A percentile compares a stretch with the other conserved stretches of the same genome.
Conservation (phyloP, 1,140 invertebrate species). For the Trachymyrmex cornetzi region DNA sequence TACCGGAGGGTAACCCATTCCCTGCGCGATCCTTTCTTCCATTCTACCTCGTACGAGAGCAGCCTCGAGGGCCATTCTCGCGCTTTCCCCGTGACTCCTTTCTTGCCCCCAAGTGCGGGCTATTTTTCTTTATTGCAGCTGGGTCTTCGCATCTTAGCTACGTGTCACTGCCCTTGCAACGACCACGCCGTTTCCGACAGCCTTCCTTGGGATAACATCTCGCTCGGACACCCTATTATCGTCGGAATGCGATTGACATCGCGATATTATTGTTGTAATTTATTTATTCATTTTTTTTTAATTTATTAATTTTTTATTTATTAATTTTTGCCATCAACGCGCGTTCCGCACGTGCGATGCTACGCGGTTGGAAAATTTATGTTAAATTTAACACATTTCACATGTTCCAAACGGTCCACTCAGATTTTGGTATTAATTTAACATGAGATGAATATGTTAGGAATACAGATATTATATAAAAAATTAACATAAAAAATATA, state of each 20-base stretch:
- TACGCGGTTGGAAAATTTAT: too few species aligned
- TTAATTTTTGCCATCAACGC: background rate
- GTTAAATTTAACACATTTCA: too few species aligned
- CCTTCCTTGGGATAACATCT: conserved; percentile 32
- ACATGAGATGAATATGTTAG: too few species aligned
- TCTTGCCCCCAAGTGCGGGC: background rate
- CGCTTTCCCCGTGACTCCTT: background rate
- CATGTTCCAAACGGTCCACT: too few species aligned
- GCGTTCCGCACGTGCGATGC: background rate
- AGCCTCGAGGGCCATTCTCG: conserved; percentile 44
- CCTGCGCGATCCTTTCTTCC: conserved; percentile 44
- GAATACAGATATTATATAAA: too few species aligned
- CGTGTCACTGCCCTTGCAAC: conserved; percentile 73
- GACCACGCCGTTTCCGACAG: conserved; percentile 15
- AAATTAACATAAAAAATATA: too few species aligned
- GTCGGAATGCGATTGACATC: conserved; percentile 8
- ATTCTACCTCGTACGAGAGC: conserved; percentile 26
- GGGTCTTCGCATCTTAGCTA: conserved; percentile 69
- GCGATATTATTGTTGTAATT: conserved; percentile 5
- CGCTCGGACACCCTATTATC: conserved; percentile 39
- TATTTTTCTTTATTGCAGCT: conserved; percentile 69
- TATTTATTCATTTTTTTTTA: background rate
- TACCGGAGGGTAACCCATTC: background rate
- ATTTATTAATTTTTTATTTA: background rate
- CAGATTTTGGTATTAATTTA: too few species aligned